Percentiles rank a stretch among this genome's conserved stretches.
Evolutionary conservation across 1,140 invertebrate species (phyloP).

Genomic region (Trichonephila inaurata): DNA sequence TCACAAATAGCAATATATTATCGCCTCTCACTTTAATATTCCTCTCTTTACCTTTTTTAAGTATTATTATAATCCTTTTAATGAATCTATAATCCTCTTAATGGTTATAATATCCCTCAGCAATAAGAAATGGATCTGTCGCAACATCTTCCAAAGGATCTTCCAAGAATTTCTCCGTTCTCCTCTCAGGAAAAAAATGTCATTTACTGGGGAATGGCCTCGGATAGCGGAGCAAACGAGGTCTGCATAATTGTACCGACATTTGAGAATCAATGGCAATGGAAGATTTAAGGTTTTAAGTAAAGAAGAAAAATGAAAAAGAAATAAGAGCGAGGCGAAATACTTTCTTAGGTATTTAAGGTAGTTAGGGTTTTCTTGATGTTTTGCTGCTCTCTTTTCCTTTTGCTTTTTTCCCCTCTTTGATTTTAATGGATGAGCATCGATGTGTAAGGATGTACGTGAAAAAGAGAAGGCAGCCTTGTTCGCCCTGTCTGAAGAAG

Average conservation of each 20-base stretch:
- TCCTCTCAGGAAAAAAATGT: neutral
- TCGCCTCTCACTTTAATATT: neutral
- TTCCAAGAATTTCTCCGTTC: neutral
- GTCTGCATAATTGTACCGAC: conserved; percentile 28
- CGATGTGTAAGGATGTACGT: neutral
- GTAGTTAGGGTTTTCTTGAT: neutral
- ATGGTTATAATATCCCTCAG: conserved; percentile 5
- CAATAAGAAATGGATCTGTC: neutral
- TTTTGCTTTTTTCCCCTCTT: neutral
- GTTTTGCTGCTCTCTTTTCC: neutral
- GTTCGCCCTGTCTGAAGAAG: neutral
- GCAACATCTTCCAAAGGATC: neutral
- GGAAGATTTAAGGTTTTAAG: conserved; percentile 23
- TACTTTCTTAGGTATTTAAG: conserved; percentile 31
- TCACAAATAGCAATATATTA: conserved; percentile 5
- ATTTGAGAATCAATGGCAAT: conserved; percentile 34
- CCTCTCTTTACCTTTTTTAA: neutral
- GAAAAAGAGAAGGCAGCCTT: neutral
- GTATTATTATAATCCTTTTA: conserved; percentile 6
- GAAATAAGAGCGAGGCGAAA: neutral
- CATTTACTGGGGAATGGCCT: conserved; percentile 10
- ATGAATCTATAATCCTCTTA: conserved; percentile 32
- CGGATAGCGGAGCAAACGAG: neutral
- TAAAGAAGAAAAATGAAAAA: conserved; percentile 6
- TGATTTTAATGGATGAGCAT: conserved; percentile 5